Evolutionary conservation across 2,113 vertebrate species (phyloP), one percentile per base, ranked within the genome.

Genomic region (Pimephales promelas): DNA sequence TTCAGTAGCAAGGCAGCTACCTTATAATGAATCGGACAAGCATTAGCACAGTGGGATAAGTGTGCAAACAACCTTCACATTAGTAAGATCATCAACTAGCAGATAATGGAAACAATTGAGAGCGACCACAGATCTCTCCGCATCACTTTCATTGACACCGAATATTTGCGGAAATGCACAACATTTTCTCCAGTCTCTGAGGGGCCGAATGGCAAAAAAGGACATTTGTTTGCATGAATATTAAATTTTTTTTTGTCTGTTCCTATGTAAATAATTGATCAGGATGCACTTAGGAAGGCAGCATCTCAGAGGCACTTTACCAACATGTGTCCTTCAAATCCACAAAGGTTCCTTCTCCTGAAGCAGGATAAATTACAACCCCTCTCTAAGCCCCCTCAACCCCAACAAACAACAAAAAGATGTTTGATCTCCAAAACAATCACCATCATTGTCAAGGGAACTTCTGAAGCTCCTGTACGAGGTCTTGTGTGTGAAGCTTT

Each of bases 201-300:
- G 75, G 83, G 91, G 75, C 82, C 61, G 62, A 71, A 79, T 71
- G 75, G 79, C 89, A 89, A 76, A 89, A 79, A 71, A 70, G 86
- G 87, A 92, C 89, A 91, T 94, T 93, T 92, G 91, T 92, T 84
- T 85, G 70, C 86, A 91, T 91, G 80, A 93, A 92, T 92, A 91
- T 91, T 90, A 85, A 61, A 90, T 90, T 88, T 87, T 40, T 83
- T 85, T 86, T 87, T 86, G n/a, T 90, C 84, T 84, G 72, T 84
- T 91, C 83, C 74, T 34, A 43, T 68, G 18, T 92, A 81, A 92
- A 94, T 94, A 91, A 94, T 94, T 93, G 64, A 94, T 85, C 77
- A 84, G 82, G 89, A 91, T 91, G 91, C 91, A 93, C 92, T 91
- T 84, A 86, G 83, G 85, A 90, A 91, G 89, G 84, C 73, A 82